phyloP scores from a whole-genome alignment of 1,140 invertebrate species.

The Portunus trituberculatus region DNA sequence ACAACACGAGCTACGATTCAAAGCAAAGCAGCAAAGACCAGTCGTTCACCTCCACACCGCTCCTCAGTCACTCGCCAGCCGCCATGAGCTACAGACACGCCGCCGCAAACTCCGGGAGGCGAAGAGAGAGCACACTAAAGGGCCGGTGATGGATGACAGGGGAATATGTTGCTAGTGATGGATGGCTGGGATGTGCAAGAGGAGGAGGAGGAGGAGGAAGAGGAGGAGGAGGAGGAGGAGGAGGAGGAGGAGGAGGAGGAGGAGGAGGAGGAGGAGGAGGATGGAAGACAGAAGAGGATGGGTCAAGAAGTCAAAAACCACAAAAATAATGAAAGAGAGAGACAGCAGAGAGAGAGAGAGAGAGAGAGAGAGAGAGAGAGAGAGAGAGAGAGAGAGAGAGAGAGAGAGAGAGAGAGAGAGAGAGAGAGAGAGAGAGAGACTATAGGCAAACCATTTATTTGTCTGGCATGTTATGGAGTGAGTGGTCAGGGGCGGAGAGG shows the following conservation, averaged over 20 bases:
- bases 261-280: not conserved
- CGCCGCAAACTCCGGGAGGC: not conserved
- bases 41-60: no score
- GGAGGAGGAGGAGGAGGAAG: not conserved
- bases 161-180: constrained; percentile 11
- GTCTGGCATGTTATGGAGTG: no score
- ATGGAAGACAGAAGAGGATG: not conserved
- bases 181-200: not conserved
- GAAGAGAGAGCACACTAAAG: not conserved
- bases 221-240: not conserved
- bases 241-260: not conserved
- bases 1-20: no score
- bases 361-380: constrained; percentile 17
- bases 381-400: constrained; percentile 20
- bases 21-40: no score
- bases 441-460: no score
- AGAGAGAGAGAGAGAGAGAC: constrained; percentile 12
- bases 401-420: constrained; percentile 20
- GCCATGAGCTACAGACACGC: not conserved
- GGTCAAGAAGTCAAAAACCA: not conserved
- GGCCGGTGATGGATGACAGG: not conserved
- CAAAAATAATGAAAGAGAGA: not conserved
- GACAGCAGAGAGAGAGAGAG: not conserved
- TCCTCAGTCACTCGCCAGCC: no score
- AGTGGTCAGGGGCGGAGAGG: no score